Evolutionary conservation across 1,140 invertebrate genomes (phyloP).

Genomic region (Bombus haemorrhoidalis): DNA sequence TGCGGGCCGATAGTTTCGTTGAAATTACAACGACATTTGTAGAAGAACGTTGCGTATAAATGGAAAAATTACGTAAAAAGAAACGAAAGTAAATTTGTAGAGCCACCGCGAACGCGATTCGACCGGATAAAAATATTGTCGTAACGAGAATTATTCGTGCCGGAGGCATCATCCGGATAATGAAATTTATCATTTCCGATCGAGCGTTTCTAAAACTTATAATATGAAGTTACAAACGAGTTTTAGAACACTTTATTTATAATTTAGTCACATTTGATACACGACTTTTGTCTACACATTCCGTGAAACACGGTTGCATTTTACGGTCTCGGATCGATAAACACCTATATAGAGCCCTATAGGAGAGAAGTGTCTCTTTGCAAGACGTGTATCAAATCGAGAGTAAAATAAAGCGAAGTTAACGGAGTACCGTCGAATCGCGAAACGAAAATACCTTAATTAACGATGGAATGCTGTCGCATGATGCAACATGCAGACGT

Average conservation of each 20-base stretch:
- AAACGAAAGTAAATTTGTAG: no score
- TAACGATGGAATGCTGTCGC: slow-evolving; percentile 8
- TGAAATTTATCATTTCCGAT: no score
- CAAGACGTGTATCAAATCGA: neutral
- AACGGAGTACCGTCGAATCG: neutral
- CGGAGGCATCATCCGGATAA: no score
- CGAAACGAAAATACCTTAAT: slow-evolving; percentile 27
- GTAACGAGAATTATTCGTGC: no score
- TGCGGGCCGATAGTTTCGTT: neutral
- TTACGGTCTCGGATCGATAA: neutral
- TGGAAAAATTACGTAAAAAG: no score
- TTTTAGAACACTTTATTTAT: neutral
- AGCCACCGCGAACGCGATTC: no score
- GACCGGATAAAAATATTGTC: no score
- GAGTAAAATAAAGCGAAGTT: neutral
- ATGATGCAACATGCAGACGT: slow-evolving; percentile 14
- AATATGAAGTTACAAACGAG: neutral
- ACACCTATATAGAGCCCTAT: neutral
- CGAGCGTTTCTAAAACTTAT: no score
- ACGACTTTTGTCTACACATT: neutral
- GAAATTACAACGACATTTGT: neutral
- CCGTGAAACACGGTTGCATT: neutral
- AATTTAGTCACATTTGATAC: neutral
- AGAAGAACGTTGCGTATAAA: no score
- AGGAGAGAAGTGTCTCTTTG: no score